Conservation (phyloP, 2,113 vertebrate genomes). For the Leptodactylus fuscus region DNA sequence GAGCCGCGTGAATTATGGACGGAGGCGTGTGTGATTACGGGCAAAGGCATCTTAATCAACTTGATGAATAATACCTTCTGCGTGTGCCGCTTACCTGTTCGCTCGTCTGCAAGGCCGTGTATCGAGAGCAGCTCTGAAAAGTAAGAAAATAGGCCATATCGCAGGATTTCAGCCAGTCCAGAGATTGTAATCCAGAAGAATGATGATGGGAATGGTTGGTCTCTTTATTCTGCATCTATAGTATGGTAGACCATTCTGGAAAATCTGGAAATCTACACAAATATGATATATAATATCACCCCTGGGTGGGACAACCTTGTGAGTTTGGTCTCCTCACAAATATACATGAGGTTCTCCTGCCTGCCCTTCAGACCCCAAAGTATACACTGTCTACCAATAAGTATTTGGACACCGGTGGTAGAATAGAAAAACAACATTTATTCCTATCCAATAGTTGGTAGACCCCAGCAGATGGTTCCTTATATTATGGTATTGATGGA, state of each 20-base stretch:
- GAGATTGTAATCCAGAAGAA: not conserved
- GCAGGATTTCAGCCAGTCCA: not conserved
- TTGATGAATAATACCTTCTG: conserved; percentile 30
- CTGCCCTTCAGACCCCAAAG: too few relatives aligned
- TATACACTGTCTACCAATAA: too few relatives aligned
- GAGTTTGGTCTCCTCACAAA: too few relatives aligned
- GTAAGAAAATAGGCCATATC: not conserved
- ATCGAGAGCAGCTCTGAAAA: not conserved
- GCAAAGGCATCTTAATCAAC: conserved; percentile 46
- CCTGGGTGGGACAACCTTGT: not conserved
- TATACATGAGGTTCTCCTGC: too few relatives aligned
- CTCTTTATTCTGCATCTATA: not conserved
- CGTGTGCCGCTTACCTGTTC: conserved; percentile 22
- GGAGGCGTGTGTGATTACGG: conserved; percentile 3
- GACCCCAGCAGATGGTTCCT: too few relatives aligned
- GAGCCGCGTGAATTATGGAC: conserved; percentile 48
- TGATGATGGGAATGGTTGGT: not conserved
- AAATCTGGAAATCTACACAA: not conserved
- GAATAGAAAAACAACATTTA: too few relatives aligned
- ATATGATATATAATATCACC: not conserved
- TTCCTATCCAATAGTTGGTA: too few relatives aligned
- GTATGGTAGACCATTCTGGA: not conserved
- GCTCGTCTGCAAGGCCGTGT: not conserved
- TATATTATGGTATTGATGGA: too few relatives aligned
- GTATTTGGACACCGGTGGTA: too few relatives aligned